Evolutionary conservation across 2,113 vertebrate genomes (phyloP), one percentile per base, ranked within the genome.

Genomic region (Isichthys henryi): DNA sequence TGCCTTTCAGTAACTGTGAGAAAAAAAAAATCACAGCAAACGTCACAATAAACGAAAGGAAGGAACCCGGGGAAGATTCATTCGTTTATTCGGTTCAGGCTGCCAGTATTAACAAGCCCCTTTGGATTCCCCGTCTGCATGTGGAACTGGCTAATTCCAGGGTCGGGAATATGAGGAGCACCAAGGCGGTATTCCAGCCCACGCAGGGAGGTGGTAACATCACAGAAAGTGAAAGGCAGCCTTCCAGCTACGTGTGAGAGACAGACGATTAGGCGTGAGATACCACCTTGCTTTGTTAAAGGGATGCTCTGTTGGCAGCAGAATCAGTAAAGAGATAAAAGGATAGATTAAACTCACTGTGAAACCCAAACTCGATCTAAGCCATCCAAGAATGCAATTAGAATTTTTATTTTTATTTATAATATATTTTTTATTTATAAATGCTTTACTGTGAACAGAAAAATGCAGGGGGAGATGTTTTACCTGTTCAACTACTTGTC

Each of bases 341-440:
- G 66, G 86, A 17, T 50, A 13, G 23, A 27, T 1, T 62, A 35
- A 74, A 23, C 35, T 48, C 53, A 27, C 46, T 86, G 8, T 49
- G 91, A 87, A 91, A 82, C 52, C 10, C 86, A 86, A 88, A 88
- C 23, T 88, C 3, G 87, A 84, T 58, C 10, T 94, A 92, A 94
- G 91, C 92, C 62, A 17, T 74, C 80, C 46, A 88, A 93, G 94
- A 94, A 95, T 94, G 92, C 89, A 85, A 91, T 92, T 88, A 35
- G 31, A 39, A 39, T 3, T 70, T 7, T 31, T n/a, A 66, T 31
- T 39, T 15, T 9, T 39, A 31, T 53, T 21, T 53, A 53, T 53
- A 53, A 53, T 21, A 53, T 53, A 19, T n/a, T 53, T 53, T 53
- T 21, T 53, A 53, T 21, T n/a, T n/a, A n/a, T 11, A 3, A 23